Evolutionary conservation across 2,888 invertebrate genomes (phyloP), one percentile per base, ranked within the genome.

Genomic region (Eugnorisma glareosa): DNA sequence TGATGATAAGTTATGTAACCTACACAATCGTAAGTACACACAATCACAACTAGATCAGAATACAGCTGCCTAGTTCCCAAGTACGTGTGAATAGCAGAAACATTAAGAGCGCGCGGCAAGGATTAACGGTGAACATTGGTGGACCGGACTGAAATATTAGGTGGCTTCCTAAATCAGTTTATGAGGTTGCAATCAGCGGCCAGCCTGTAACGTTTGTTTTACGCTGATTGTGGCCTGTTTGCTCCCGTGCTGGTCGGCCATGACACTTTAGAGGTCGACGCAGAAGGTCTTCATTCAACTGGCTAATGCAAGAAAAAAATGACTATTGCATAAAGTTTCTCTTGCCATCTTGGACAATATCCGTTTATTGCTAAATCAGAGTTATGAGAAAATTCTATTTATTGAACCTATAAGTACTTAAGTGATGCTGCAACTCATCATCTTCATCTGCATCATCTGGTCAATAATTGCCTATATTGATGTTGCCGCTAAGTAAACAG

Each of bases 191-290:
- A 89, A 88, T 88, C 88, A 89, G 89, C 54, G 86, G 88, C 63
- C 73, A 83, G 83, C 76, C 75, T 66, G 78, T 76, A 75, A 83
- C 87, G 87, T 91, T 89, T 88, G 87, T 86, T 78, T 84, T 78
- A 83, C 87, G 77, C 86, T 89, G 89, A 89, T 89, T 89, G 89
- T 89, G 82, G 84, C 81, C 78, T 89, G 89, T 89, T 89, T 86
- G 86, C 82, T 75, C 72, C 81, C 77, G 78, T 48, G 74, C 67
- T 77, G 51, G 69, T 70, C 76, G 59, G 37, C 51, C 13, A 6
- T 7, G 43, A 45, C 72, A 48, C 45, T 24, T 10, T 1, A 7
- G 0, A 73, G 8, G 5, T 2, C 15, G 6, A 13, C 0, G 15
- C 64, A 84, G 83, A 73, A 86, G 63, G 63, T 3, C 18, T 71